A percentile compares a stretch with the other conserved stretches of the same genome.
These are phyloP conservation scores for Ptychochromis oligacanthus DNA, from an alignment of 2,113 vertebrate species.

Conservation along the genomic window DNA sequence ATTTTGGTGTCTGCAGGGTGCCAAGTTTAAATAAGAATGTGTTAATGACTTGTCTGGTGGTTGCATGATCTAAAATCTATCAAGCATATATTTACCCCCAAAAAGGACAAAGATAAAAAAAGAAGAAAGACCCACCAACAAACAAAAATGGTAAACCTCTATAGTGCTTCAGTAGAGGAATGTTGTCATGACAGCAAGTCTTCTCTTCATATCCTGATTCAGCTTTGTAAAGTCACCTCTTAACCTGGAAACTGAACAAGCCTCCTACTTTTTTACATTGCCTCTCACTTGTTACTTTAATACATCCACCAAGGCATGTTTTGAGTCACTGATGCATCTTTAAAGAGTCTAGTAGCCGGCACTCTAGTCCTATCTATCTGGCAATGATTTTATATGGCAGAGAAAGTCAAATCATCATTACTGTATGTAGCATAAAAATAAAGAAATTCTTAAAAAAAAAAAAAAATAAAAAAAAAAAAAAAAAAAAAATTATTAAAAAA, in stretches of 20 bases:
- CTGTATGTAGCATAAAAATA: slow-evolving; percentile 1
- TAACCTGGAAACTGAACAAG: neutral
- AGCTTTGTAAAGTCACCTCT: neutral
- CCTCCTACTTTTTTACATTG: slow-evolving; percentile 14
- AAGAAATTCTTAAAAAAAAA: slow-evolving; percentile 3
- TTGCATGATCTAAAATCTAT: neutral
- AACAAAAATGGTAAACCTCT: neutral
- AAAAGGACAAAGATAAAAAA: neutral
- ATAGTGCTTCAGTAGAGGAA: neutral
- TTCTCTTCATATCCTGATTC: neutral
- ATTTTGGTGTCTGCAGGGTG: too few species aligned
- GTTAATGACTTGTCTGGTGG: too few species aligned
- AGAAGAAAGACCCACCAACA: neutral
- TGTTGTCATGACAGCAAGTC: neutral
- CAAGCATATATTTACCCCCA: neutral
- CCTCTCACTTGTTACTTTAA: neutral
- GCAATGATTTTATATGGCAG: slow-evolving; percentile 20
- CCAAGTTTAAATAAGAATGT: too few species aligned
- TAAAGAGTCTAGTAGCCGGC: slow-evolving; percentile 10
- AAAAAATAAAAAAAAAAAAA: too few species aligned
- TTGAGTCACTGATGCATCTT: slow-evolving; percentile 37
- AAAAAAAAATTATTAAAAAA: too few species aligned
- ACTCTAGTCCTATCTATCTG: slow-evolving; percentile 5
- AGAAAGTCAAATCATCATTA: neutral
- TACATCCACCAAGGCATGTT: slow-evolving; percentile 26